These are phyloP conservation scores for Drosophila trichaetosa DNA, from an alignment of 2,888 invertebrate genomes.

Conservation along the genomic window DNA sequence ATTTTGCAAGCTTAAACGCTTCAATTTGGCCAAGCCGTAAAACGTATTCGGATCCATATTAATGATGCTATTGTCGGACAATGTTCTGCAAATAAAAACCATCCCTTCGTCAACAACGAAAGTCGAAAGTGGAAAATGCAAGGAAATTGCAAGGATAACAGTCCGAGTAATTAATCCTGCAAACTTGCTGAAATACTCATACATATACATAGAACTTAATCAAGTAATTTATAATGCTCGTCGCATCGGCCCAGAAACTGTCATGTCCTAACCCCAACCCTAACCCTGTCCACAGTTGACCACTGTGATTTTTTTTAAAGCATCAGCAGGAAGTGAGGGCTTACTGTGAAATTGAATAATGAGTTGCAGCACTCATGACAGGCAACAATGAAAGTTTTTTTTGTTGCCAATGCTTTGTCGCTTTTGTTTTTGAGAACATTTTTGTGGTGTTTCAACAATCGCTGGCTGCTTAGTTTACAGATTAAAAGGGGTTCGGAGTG, in stretches of 20 bases:
- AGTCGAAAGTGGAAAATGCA: constrained; percentile 57
- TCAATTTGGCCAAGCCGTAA: constrained; percentile 84
- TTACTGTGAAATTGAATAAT: constrained; percentile 78
- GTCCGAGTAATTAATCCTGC: constrained; percentile 72
- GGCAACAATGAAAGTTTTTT: constrained; percentile 69
- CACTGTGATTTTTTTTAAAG: constrained; percentile 62
- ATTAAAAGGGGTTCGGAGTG: constrained; percentile 42
- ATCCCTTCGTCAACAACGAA: constrained; percentile 75
- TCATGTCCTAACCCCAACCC: constrained; percentile 18
- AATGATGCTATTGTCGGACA: constrained; percentile 91
- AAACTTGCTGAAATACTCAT: constrained; percentile 55
- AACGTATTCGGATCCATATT: constrained; percentile 89
- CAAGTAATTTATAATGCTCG: constrained; percentile 72
- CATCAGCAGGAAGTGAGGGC: background rate
- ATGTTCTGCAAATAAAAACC: constrained; percentile 85
- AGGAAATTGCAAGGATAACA: constrained; percentile 73
- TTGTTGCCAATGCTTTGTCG: constrained; percentile 44
- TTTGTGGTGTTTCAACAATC: constrained; percentile 42
- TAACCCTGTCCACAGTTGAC: constrained; percentile 42
- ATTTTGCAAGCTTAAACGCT: constrained; percentile 85
- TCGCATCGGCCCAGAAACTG: constrained; percentile 16
- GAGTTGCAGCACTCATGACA: constrained; percentile 68
- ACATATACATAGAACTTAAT: constrained; percentile 54
- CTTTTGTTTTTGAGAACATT: constrained; percentile 43
- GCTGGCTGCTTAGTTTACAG: constrained; percentile 42